Evolutionary conservation across 2,888 invertebrate species (phyloP).

Genomic region (Rhimphoctona megacephalus): DNA sequence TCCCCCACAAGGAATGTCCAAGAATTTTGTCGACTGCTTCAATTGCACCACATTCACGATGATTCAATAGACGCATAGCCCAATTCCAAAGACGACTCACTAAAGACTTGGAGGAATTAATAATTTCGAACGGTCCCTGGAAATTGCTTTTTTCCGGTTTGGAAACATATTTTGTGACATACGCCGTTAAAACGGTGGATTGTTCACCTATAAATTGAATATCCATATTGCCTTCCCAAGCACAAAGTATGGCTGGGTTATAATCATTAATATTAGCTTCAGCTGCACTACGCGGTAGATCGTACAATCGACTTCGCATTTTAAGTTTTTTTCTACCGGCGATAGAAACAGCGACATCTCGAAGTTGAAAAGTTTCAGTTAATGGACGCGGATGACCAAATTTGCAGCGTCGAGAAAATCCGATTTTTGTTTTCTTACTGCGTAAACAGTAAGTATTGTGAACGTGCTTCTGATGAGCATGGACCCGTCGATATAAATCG

Average conservation of each 20-base stretch:
- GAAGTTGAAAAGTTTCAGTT: slow-evolving; percentile 69
- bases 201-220: slow-evolving; percentile 74
- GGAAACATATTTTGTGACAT: slow-evolving; percentile 75
- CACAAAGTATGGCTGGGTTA: slow-evolving; percentile 73
- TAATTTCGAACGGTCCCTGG: slow-evolving; percentile 68
- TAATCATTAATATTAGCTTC: slow-evolving; percentile 75
- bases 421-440: slow-evolving; percentile 29
- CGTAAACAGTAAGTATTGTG: slow-evolving; percentile 39
- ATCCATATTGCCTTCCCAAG: slow-evolving; percentile 76
- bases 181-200: slow-evolving; percentile 73
- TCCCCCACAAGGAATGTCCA: slow-evolving; percentile 34
- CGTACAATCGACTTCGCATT: slow-evolving; percentile 72
- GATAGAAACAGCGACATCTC: slow-evolving; percentile 72
- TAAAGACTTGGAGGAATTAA: slow-evolving; percentile 75
- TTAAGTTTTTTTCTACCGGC: slow-evolving; percentile 73
- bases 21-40: slow-evolving; percentile 69
- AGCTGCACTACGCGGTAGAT: slow-evolving; percentile 72
- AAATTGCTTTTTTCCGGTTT: slow-evolving; percentile 75
- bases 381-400: slow-evolving; percentile 74
- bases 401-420: slow-evolving; percentile 61
- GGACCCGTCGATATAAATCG: slow-evolving; percentile 62
- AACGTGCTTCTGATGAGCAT: slow-evolving; percentile 33
- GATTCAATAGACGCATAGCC: slow-evolving; percentile 40
- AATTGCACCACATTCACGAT: slow-evolving; percentile 53
- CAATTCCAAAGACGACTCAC: slow-evolving; percentile 72